A percentile compares a stretch with the other conserved stretches of the same genome.
Evolutionary conservation across 2,797 vertebrate genomes (phyloP).

Genomic region (Sparus aurata): DNA sequence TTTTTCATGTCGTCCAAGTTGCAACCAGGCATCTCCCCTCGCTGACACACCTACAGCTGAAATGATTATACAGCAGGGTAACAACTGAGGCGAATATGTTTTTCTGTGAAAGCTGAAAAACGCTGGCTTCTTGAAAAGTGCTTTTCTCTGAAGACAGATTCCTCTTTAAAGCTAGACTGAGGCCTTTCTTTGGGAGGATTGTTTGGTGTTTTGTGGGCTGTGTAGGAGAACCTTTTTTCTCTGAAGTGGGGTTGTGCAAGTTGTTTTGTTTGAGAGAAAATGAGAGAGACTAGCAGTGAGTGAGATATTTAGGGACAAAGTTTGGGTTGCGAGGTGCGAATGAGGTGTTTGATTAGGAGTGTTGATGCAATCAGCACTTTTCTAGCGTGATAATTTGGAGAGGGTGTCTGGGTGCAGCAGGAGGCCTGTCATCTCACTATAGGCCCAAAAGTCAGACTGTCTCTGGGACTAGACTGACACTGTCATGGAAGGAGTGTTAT

Average conservation of each 20-base stretch:
- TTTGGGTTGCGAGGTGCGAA: constrained; percentile 40
- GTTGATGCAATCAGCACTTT: constrained; percentile 43
- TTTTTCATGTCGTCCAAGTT: constrained; percentile 34
- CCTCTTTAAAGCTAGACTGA: constrained; percentile 51
- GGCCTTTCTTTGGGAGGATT: constrained; percentile 56
- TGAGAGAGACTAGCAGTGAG: constrained; percentile 7
- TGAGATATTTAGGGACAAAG: constrained; percentile 49
- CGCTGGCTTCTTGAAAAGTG: constrained; percentile 66
- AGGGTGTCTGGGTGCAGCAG: background rate
- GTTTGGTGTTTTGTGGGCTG: constrained; percentile 66
- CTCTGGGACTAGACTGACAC: constrained; percentile 13
- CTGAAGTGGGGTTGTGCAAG: constrained; percentile 51
- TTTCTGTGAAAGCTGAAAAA: constrained; percentile 60
- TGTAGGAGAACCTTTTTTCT: constrained; percentile 56
- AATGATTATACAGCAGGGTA: constrained; percentile 47
- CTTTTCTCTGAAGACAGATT: constrained; percentile 56
- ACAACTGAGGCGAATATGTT: constrained; percentile 57
- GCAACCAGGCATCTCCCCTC: constrained; percentile 46
- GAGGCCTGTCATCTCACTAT: constrained; percentile 10
- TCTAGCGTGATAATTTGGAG: background rate
- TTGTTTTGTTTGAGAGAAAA: constrained; percentile 60
- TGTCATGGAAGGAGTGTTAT: constrained; percentile 46
- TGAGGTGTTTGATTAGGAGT: constrained; percentile 47
- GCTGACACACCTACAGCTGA: constrained; percentile 40
- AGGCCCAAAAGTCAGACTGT: constrained; percentile 23